These are phyloP conservation scores for Nomada goodeniana DNA, from an alignment of 2,888 invertebrate species.

Conservation along the genomic window DNA sequence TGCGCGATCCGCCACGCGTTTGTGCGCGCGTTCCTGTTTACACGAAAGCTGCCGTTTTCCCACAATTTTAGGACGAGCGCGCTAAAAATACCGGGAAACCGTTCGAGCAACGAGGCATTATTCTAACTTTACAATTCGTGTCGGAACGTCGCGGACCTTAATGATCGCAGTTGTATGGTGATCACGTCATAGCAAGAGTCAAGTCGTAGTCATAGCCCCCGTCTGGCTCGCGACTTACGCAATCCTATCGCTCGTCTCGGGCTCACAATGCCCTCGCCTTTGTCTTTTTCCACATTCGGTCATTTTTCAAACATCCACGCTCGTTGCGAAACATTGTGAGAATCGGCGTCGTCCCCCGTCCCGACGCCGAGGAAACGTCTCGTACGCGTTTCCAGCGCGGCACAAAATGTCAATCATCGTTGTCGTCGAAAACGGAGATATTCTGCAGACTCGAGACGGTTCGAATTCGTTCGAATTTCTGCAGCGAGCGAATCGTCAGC, in stretches of 20 bases:
- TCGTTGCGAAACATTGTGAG: slow-evolving; percentile 13
- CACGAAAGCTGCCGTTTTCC: slow-evolving; percentile 15
- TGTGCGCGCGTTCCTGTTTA: neutral
- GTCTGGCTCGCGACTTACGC: slow-evolving; percentile 55
- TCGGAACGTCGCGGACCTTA: slow-evolving; percentile 74
- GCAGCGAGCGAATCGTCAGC: too few species aligned
- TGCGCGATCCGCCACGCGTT: too few species aligned
- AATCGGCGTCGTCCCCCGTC: neutral
- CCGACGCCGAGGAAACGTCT: neutral
- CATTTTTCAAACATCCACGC: slow-evolving; percentile 13
- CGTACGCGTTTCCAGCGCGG: neutral
- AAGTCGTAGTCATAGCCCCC: slow-evolving; percentile 50
- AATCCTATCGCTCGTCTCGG: slow-evolving; percentile 58
- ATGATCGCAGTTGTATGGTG: slow-evolving; percentile 72
- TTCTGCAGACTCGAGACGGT: too few species aligned
- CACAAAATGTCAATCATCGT: too few species aligned
- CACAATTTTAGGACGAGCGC: slow-evolving; percentile 44
- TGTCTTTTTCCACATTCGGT: slow-evolving; percentile 45
- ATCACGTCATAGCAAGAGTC: slow-evolving; percentile 63
- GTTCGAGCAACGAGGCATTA: slow-evolving; percentile 52
- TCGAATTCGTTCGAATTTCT: too few species aligned
- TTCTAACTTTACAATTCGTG: slow-evolving; percentile 57
- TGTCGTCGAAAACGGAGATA: too few species aligned
- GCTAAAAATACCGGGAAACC: slow-evolving; percentile 59
- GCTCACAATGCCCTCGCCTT: slow-evolving; percentile 44